Percentiles rank a stretch among this genome's conserved stretches.
Conservation (phyloP, 2,888 invertebrate species). For the Lottia scabra region DNA sequence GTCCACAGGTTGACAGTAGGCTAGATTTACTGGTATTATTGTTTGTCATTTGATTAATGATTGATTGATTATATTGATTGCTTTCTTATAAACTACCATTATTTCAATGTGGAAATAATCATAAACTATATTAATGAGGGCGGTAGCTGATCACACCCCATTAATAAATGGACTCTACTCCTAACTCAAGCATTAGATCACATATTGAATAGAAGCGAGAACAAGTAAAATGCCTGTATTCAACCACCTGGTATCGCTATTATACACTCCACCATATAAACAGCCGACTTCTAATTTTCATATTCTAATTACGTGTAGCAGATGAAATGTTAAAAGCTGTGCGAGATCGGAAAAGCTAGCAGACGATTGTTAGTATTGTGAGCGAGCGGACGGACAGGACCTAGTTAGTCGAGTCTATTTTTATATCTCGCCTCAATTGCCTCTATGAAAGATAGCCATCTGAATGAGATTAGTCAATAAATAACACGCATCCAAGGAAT, state of each 20-base stretch:
- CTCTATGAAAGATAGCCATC: constrained; percentile 48
- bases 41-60: too few species aligned
- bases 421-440: constrained; percentile 39
- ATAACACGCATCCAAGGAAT: constrained; percentile 60
- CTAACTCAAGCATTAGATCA: constrained; percentile 38
- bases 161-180: constrained; percentile 33
- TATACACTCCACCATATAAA: constrained; percentile 27
- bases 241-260: constrained; percentile 38
- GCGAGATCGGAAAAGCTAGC: constrained; percentile 16
- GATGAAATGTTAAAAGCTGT: constrained; percentile 21
- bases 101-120: not conserved
- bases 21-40: too few species aligned
- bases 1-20: too few species aligned
- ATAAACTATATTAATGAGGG: constrained; percentile 1
- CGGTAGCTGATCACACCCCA: constrained; percentile 16
- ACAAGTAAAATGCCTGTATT: constrained; percentile 27
- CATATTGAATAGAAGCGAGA: constrained; percentile 39
- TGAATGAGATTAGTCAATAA: constrained; percentile 64
- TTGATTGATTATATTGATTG: too few species aligned
- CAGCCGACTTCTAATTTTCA: constrained; percentile 40
- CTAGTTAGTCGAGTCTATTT: constrained; percentile 36
- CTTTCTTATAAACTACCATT: too few species aligned
- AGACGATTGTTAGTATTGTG: constrained; percentile 13
- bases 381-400: constrained; percentile 26
- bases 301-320: constrained; percentile 35